Evolutionary conservation across 1,140 invertebrate species (phyloP), one percentile per base, ranked within the genome.

Genomic region (Bombus waltoni): DNA sequence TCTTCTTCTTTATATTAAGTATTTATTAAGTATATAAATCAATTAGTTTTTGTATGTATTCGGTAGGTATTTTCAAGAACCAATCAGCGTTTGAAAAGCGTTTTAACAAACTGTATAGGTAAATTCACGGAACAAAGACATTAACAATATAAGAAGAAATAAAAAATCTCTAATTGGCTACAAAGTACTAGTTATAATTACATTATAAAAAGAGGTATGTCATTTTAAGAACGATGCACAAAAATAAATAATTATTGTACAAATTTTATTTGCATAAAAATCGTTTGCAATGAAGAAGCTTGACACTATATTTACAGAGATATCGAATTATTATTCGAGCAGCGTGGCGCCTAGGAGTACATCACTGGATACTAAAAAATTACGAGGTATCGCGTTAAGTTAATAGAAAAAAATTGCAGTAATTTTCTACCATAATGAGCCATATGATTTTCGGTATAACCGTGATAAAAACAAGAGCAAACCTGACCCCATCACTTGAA

Each of bases 291-390:
- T 2, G 5, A 35, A 18, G 25, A 15, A 40, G 10, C 53, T 32
- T 5, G 0, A 4, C 11, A 32, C 22, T 18, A 25, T 74, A 32
- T 47, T 28, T n/a, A 74, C 0, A 15, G 10, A 42, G 25, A 15
- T 22, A 8, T n/a, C 15, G n/a, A 59, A 44, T 10, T 81, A 53
- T 73, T 44, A n/a, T 47, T 47, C 22, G 28, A 76, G 2, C 3
- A 8, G 18, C 9, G 4, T n/a, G 72, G 59, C 81, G 72, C 72
- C 72, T 53, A 40, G 1, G 3, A 68, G 32, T 25, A 28, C 44
- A 66, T 42, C 72, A 83, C 15, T 42, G 81, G 72, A 83, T 40
- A 83, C 73, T 35, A 6, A 53, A 83, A 83, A 76, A 83, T 83
- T 47, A 83, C 18, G 22, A 83, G 59, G 81, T 76, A n/a, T 83